These are phyloP conservation scores for Agrypnia vestita DNA, from an alignment of 1,140 invertebrate genomes.

Conservation along the genomic window DNA sequence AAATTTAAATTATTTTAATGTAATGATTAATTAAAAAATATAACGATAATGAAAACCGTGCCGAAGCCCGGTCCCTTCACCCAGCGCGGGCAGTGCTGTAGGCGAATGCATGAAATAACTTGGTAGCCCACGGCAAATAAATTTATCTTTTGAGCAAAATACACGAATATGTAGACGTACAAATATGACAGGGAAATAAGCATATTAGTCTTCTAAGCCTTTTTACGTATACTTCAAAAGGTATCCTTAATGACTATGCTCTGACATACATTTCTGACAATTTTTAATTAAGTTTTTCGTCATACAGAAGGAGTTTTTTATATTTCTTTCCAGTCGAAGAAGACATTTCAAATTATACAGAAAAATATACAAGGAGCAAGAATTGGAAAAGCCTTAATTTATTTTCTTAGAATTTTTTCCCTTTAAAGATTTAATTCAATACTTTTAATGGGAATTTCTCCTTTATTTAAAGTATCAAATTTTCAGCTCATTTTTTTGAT, in stretches of 20 bases:
- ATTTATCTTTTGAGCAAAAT: background rate
- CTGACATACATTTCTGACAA: background rate
- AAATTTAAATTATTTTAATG: too few species aligned
- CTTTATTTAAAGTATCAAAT: too few species aligned
- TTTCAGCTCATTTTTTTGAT: too few species aligned
- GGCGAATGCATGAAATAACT: constrained; percentile 12
- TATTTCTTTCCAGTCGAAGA: too few species aligned
- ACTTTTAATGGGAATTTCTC: too few species aligned
- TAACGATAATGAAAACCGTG: background rate
- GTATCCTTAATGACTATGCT: constrained; percentile 17
- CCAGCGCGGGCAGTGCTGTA: background rate
- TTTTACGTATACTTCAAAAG: constrained; percentile 25
- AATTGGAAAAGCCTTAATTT: too few species aligned
- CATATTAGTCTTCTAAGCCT: background rate
- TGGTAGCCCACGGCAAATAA: background rate
- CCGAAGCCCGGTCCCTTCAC: background rate
- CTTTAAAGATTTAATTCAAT: too few species aligned
- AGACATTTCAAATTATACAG: too few species aligned
- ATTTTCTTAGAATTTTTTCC: too few species aligned
- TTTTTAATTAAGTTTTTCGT: background rate
- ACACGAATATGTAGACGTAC: background rate
- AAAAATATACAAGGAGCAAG: too few species aligned
- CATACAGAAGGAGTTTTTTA: too few species aligned
- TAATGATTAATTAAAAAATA: too few species aligned
- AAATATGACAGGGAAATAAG: background rate